These are phyloP conservation scores for Channa striata DNA, from an alignment of 2,797 vertebrate genomes.

Conservation along the genomic window DNA sequence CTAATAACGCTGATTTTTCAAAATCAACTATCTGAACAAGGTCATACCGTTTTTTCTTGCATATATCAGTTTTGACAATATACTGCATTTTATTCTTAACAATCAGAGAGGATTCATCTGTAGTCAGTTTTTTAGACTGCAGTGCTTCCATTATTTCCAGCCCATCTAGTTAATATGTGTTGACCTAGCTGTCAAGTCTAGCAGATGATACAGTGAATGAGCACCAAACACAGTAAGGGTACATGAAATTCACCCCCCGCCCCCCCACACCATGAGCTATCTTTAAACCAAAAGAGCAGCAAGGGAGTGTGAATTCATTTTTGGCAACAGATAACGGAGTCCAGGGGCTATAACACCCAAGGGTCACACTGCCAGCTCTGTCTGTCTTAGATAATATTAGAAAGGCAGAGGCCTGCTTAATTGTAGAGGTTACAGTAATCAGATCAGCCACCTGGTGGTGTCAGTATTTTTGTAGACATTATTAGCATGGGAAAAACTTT, in stretches of 20 bases:
- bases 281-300: slow-evolving; percentile 71
- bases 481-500: no score
- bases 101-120: slow-evolving; percentile 41
- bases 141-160: background rate
- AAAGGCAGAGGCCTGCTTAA: slow-evolving; percentile 11
- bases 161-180: slow-evolving; percentile 52
- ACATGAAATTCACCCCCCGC: slow-evolving; percentile 22
- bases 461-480: no score
- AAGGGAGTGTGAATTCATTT: slow-evolving; percentile 71
- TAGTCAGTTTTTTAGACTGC: slow-evolving; percentile 49
- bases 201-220: slow-evolving; percentile 67
- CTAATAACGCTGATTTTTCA: background rate
- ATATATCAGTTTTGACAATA: background rate
- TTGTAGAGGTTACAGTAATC: slow-evolving; percentile 16
- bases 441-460: no score
- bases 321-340: slow-evolving; percentile 71
- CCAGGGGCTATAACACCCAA: slow-evolving; percentile 54
- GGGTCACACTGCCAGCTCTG: slow-evolving; percentile 35
- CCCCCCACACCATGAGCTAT: slow-evolving; percentile 62
- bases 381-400: slow-evolving; percentile 40
- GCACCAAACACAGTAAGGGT: slow-evolving; percentile 14
- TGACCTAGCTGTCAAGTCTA: slow-evolving; percentile 66
- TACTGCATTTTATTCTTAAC: slow-evolving; percentile 6
- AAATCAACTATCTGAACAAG: background rate
- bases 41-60: background rate